Evolutionary conservation across 1,140 invertebrate genomes (phyloP), one percentile per base, ranked within the genome.

Genomic region (Drosophila baimaii): DNA sequence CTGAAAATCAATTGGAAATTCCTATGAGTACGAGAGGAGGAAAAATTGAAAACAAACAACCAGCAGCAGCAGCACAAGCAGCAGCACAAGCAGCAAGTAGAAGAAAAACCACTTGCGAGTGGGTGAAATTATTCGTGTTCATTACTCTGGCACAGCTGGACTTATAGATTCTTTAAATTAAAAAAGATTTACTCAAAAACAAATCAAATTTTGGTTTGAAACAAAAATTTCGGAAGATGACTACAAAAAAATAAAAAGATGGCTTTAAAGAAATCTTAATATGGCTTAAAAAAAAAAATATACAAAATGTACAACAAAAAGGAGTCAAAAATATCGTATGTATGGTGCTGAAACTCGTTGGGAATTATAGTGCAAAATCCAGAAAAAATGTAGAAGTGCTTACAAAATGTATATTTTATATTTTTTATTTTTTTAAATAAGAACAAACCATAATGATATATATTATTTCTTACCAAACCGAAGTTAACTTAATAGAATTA

Each of bases 1-100:
- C 69, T 64, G 58, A 79, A 86, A 81, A 81, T 71, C 74, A 68
- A 73, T 81, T 71, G 68, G 56, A 71, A 86, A 79, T 86, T 81
- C 74, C 65, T 77, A 81, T 85, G 65, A 77, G 55, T 43, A 47
- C 43, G 35, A 63, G 35, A 21, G 46, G 47, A 46, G 75, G 15
- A 44, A 55, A 79, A 54, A 54, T 74, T 41, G 4, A 57, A 52
- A 71, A 47, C 25, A 54, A 61, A 51, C n/a, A 75, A 37, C 23
- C 33, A 63, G 27, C 47, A 31, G 47, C 17, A 52, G 46, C 15
- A n/a, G 7, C 7, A 31, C 2, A 9, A 31, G 8, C 2, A 39
- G 17, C 7, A n/a, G n/a, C n/a, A n/a, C n/a, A n/a, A n/a, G 15
- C 37, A 9, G 13, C 49, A 72, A 71, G 66, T 62, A 52, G 44